Conservation (phyloP, 2,113 vertebrate species). For the Polypterus senegalus region DNA sequence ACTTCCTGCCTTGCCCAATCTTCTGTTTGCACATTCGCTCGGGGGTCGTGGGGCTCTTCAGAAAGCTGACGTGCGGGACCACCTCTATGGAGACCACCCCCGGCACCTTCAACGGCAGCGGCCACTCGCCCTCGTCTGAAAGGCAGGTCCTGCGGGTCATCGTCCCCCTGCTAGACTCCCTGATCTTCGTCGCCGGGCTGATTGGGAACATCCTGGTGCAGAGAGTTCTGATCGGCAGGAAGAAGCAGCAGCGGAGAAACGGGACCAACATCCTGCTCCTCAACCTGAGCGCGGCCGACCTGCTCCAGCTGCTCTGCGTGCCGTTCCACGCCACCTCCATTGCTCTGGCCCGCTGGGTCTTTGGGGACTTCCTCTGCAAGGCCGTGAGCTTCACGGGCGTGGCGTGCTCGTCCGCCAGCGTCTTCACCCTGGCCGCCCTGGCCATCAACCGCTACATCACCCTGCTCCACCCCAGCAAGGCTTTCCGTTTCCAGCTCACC, state of each 20-base stretch:
- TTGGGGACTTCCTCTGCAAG: slow-evolving; percentile 47
- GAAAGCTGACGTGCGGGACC: too few relatives aligned
- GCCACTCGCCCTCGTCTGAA: not conserved
- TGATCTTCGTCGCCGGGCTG: slow-evolving; percentile 43
- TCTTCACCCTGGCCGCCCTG: slow-evolving; percentile 47
- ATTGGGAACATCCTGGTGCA: slow-evolving; percentile 50
- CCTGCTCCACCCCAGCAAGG: slow-evolving; percentile 46
- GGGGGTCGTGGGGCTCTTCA: too few relatives aligned
- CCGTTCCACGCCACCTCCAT: slow-evolving; percentile 55
- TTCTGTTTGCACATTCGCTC: too few relatives aligned
- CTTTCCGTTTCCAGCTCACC: slow-evolving; percentile 31
- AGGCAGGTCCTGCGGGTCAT: slow-evolving; percentile 22
- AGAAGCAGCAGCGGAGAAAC: slow-evolving; percentile 22
- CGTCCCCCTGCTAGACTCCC: slow-evolving; percentile 42
- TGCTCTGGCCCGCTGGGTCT: slow-evolving; percentile 48
- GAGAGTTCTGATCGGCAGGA: slow-evolving; percentile 34
- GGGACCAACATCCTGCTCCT: slow-evolving; percentile 50
- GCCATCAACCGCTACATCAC: slow-evolving; percentile 51
- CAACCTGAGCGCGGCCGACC: slow-evolving; percentile 43
- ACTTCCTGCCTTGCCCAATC: too few relatives aligned
- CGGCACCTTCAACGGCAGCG: not conserved
- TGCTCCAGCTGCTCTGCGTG: slow-evolving; percentile 44
- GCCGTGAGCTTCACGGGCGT: slow-evolving; percentile 49
- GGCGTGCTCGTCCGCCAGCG: slow-evolving; percentile 45
- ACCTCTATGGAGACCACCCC: not conserved